Percentiles rank a stretch among this genome's conserved stretches.
Conservation (phyloP, 2,113 vertebrate species). For the Xyrauchen texanus region DNA sequence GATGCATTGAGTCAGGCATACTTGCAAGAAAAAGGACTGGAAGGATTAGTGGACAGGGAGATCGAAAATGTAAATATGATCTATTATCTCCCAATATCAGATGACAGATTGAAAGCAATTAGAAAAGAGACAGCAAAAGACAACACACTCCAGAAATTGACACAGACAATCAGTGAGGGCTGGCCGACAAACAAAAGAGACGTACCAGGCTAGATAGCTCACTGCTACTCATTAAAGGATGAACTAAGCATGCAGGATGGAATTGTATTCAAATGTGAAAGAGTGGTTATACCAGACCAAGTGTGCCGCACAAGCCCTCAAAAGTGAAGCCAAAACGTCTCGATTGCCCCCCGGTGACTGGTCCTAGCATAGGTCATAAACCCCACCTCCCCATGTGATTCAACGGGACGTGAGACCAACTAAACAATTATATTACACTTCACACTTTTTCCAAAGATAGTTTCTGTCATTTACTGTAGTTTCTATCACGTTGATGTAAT, state of each 20-base stretch:
- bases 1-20: conserved; percentile 4
- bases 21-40: background rate
- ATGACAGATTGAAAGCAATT: background rate
- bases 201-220: background rate
- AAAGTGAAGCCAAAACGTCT: too few species aligned
- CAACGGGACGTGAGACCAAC: too few species aligned
- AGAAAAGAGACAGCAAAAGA: conserved; percentile 18
- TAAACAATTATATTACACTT: too few species aligned
- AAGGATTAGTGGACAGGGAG: conserved; percentile 12
- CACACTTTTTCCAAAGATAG: too few species aligned
- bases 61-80: conserved; percentile 36
- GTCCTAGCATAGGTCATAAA: too few species aligned
- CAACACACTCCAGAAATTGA: conserved; percentile 10
- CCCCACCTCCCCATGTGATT: too few species aligned
- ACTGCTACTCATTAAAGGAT: conserved; percentile 18
- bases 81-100: conserved; percentile 37
- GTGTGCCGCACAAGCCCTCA: too few species aligned
- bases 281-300: conserved; percentile 23
- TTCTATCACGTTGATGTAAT: too few species aligned
- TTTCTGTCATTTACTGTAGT: too few species aligned
- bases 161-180: background rate
- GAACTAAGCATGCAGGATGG: background rate
- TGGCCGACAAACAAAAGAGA: conserved; percentile 29
- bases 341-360: too few species aligned
- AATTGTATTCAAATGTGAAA: conserved; percentile 27